Base-by-base conservation (phyloP, 2,888 invertebrate genomes). In the Bhutanitis thaidina region DNA sequence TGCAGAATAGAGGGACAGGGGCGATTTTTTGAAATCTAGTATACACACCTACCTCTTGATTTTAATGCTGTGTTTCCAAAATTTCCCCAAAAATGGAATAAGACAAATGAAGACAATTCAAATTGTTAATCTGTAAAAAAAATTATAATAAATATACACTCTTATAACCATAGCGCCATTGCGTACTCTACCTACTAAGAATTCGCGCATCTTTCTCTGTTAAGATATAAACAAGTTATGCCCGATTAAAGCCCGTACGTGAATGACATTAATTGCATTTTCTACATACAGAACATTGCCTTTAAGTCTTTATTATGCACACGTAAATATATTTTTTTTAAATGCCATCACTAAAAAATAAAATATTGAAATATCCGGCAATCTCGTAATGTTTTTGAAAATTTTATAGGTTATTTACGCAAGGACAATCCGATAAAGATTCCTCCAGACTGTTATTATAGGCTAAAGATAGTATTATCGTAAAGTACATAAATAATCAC, bases 401-500 rank as follows among this genome's bases (percentile, higher is more conserved):
- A 30, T 38, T 16, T 46, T 38, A 39, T n/a, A 15, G 25, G 15
- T 34, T 39, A 13, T 47, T 47, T 47, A 47, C 15, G 25, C 34
- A 15, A 34, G 47, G 47, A 40, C 16, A 13, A 14, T 25, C 5
- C 27, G n/a, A 38, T 46, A 7, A 47, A 47, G 20, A 14, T 47
- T 27, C 15, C 14, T 14, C 25, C 39, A 7, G 13, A 1, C 40
- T 20, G 15, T 46, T 39, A 25, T 39, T 32, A 25, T 34, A 9
- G 20, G 1, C 10, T 39, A 47, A 9, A 32, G 32, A 25, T 34
- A 40, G 0, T 34, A 35, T 5, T 27, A 27, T 15, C 13, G 13
- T 9, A 27, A 36, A 36, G 14, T 14, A 14, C 35, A 12, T 15
- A 4, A 7, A 1, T 32, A 12, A n/a, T 32, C 27, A 27, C 27